These are phyloP conservation scores for Aphaenogaster ashmeadi DNA, from an alignment of 1,140 invertebrate genomes.

Conservation along the genomic window DNA sequence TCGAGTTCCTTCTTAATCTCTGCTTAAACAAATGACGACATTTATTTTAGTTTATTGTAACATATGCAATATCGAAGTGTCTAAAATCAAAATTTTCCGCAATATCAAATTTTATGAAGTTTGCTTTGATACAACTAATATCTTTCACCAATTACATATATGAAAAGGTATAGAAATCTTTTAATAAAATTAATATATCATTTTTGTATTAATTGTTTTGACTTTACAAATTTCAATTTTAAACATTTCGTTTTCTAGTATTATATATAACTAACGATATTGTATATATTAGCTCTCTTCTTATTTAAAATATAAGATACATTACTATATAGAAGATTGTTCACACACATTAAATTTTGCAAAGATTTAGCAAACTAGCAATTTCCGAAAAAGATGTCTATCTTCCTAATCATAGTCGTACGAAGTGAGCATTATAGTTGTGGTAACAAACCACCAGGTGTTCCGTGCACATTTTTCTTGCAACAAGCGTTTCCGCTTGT, in stretches of 20 bases:
- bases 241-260: background rate
- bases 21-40: slow-evolving; percentile 2
- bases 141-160: background rate
- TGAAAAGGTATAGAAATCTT: background rate
- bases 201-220: background rate
- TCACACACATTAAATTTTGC: background rate
- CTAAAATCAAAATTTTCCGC: background rate
- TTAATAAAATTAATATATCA: slow-evolving; percentile 3
- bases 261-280: background rate
- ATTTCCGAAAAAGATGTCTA: slow-evolving; percentile 17
- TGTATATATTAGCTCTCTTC: background rate
- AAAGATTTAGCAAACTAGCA: background rate
- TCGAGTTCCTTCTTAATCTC: slow-evolving; percentile 16
- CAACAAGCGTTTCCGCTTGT: slow-evolving; percentile 53
- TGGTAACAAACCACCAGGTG: slow-evolving; percentile 29
- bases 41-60: slow-evolving; percentile 4
- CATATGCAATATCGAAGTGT: background rate
- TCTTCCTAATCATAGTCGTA: slow-evolving; percentile 32
- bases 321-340: background rate
- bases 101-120: background rate
- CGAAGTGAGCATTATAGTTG: slow-evolving; percentile 14
- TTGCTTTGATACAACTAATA: background rate
- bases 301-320: background rate
- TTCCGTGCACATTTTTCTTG: slow-evolving; percentile 10
- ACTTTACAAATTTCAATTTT: background rate